A percentile compares a stretch with the other conserved stretches of the same genome.
Evolutionary conservation across 2,888 invertebrate species (phyloP).

Genomic region (Idaea dimidiata): DNA sequence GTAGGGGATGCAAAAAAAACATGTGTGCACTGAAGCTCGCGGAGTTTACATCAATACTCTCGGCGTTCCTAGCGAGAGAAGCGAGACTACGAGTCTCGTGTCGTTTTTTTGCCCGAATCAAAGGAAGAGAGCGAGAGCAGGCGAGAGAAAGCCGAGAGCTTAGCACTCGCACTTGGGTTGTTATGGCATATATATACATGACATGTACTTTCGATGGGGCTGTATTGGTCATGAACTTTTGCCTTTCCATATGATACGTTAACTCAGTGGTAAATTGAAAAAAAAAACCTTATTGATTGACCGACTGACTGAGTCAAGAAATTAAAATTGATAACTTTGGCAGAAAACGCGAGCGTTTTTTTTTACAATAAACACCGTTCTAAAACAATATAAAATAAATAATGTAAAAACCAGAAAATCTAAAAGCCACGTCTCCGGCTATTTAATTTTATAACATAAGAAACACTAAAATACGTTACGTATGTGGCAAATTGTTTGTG

Average conservation of each 20-base stretch:
- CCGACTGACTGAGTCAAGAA: background rate
- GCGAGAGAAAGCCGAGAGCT: too few relatives aligned
- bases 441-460: slow-evolving; percentile 13
- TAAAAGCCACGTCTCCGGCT: background rate
- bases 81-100: too few relatives aligned
- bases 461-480: slow-evolving; percentile 26
- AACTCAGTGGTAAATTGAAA: background rate
- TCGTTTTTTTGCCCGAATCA: too few relatives aligned
- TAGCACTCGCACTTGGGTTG: too few relatives aligned
- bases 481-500: slow-evolving; percentile 30
- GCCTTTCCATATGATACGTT: background rate
- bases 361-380: background rate
- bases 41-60: too few relatives aligned
- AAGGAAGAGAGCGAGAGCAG: too few relatives aligned
- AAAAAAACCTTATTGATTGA: background rate
- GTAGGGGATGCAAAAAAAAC: too few relatives aligned
- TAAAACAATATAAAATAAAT: background rate
- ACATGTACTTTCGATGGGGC: background rate
- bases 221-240: background rate
- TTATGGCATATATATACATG: too few relatives aligned
- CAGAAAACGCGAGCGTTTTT: background rate
- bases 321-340: background rate
- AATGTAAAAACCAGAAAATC: background rate
- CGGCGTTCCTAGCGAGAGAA: too few relatives aligned
- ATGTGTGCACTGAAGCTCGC: too few relatives aligned